Percentiles rank a stretch among this genome's conserved stretches.
phyloP scores from a whole-genome alignment of 2,113 vertebrate genomes.

The Phoxinus phoxinus region DNA sequence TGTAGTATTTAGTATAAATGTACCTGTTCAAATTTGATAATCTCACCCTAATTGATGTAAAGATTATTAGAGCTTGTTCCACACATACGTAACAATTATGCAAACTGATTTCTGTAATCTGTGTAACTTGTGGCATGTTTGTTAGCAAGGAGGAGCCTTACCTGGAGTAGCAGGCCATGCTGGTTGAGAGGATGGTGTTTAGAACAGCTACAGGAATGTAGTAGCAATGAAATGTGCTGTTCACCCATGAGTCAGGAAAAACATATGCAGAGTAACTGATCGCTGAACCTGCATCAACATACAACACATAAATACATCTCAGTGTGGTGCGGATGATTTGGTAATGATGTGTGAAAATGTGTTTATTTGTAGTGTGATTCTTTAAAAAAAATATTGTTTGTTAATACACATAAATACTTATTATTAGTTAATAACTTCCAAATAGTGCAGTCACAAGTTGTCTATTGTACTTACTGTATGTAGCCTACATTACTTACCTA shows the following conservation, averaged over 20 bases:
- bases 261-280: conserved; percentile 86
- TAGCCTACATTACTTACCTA: too few species aligned
- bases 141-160: conserved; percentile 60
- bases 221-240: conserved; percentile 78
- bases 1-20: neutral
- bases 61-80: neutral
- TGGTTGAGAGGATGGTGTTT: conserved; percentile 81
- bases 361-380: neutral
- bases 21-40: neutral
- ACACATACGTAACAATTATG: neutral
- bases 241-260: conserved; percentile 83
- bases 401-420: neutral
- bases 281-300: conserved; percentile 81
- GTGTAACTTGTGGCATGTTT: neutral
- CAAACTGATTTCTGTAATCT: neutral
- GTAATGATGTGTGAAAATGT: neutral
- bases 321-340: neutral
- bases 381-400: too few species aligned
- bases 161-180: conserved; percentile 92
- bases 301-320: neutral
- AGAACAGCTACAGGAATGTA: conserved; percentile 79
- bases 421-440: neutral
- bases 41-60: neutral
- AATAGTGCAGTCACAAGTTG: neutral
- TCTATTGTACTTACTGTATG: neutral